Conservation (phyloP, 2,888 invertebrate species). For the Acheta domesticus region DNA sequence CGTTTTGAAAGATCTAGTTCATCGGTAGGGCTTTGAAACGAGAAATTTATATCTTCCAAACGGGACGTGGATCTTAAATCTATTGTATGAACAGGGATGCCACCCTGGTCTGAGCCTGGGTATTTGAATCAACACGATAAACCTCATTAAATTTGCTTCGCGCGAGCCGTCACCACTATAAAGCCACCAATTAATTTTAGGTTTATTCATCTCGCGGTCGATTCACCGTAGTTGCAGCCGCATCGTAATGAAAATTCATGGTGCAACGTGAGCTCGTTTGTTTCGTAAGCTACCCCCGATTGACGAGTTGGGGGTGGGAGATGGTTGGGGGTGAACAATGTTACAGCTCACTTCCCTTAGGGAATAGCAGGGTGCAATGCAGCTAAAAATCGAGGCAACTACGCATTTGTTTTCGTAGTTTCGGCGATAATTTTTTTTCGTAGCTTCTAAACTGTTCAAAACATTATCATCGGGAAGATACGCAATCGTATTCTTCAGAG, state of each 20-base stretch:
- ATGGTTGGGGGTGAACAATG: too few species aligned
- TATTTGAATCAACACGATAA: neutral
- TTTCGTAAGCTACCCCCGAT: too few species aligned
- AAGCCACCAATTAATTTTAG: neutral
- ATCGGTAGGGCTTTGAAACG: neutral
- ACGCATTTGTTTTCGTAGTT: too few species aligned
- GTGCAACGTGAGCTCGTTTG: too few species aligned
- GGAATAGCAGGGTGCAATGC: too few species aligned
- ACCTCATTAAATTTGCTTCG: slow-evolving; percentile 3
- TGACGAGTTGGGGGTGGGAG: too few species aligned
- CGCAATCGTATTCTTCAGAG: too few species aligned
- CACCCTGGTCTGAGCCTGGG: neutral
- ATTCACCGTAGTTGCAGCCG: neutral
- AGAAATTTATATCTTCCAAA: neutral
- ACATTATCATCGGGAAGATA: too few species aligned
- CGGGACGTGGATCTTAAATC: neutral
- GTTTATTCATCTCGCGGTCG: neutral
- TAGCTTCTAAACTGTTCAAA: too few species aligned
- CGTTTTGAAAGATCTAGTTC: neutral
- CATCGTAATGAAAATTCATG: neutral
- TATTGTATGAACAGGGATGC: neutral
- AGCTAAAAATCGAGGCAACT: too few species aligned
- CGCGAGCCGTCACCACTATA: neutral
- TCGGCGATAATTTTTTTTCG: too few species aligned
- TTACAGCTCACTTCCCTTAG: too few species aligned